These are phyloP conservation scores for Halcyon malimbica DNA, from an alignment of 2,113 vertebrate genomes.

Conservation along the genomic window DNA sequence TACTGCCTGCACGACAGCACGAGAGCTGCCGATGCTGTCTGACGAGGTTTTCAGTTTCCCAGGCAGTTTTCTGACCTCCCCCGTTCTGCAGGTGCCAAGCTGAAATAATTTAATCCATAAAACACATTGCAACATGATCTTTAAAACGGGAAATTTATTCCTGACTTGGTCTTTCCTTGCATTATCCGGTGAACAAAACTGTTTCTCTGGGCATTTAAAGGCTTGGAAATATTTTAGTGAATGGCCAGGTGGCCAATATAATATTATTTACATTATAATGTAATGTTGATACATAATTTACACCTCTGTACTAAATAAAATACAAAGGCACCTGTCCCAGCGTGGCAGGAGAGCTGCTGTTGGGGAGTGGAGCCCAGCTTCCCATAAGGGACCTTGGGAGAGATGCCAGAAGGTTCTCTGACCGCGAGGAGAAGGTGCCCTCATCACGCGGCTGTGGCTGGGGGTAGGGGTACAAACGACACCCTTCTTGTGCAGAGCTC, in stretches of 20 bases:
- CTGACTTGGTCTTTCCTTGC: neutral
- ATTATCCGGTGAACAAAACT: neutral
- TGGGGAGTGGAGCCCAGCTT: neutral
- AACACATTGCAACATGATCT: accelerated
- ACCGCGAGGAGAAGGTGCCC: neutral
- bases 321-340: neutral
- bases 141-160: neutral
- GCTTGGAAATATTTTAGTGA: neutral
- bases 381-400: neutral
- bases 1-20: too few relatives aligned
- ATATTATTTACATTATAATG: neutral
- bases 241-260: accelerated
- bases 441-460: accelerated
- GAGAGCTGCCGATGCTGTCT: neutral
- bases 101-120: neutral
- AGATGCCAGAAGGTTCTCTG: neutral
- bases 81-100: neutral
- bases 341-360: too few relatives aligned
- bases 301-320: neutral
- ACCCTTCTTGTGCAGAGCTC: neutral
- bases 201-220: neutral
- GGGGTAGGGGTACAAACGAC: neutral
- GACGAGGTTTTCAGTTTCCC: neutral
- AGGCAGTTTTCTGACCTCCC: neutral
- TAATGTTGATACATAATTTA: neutral